Evolutionary conservation across 2,888 invertebrate species (phyloP).

Genomic region (Hirtodrosophila alboralis): DNA sequence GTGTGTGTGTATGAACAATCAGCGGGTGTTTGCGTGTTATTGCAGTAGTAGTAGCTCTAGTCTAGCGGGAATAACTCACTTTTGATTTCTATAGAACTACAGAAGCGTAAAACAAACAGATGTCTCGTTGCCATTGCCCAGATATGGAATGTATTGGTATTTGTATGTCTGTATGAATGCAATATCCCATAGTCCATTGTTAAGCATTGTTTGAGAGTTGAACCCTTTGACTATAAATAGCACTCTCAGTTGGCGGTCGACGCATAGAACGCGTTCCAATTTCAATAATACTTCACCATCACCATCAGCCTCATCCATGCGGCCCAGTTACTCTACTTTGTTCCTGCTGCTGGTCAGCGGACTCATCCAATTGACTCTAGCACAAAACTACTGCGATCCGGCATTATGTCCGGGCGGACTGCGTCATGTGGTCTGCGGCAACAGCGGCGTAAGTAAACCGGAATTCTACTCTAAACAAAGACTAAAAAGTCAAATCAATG

Average conservation of each 20-base stretch:
- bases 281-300: background rate
- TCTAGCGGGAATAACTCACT: conserved; percentile 27
- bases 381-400: conserved; percentile 62
- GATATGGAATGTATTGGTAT: background rate
- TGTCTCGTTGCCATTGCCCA: conserved; percentile 16
- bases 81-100: conserved; percentile 30
- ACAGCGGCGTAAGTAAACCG: conserved; percentile 56
- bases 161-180: too few relatives aligned
- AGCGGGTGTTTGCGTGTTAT: background rate
- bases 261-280: background rate
- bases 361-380: conserved; percentile 1
- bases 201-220: conserved; percentile 4
- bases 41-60: too few relatives aligned
- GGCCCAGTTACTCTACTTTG: background rate
- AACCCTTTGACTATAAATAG: conserved; percentile 17
- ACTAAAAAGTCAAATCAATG: too few relatives aligned
- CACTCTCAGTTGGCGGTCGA: background rate
- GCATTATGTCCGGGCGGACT: conserved; percentile 45
- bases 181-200: too few relatives aligned
- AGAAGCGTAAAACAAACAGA: conserved; percentile 29
- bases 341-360: background rate
- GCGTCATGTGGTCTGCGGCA: conserved; percentile 58
- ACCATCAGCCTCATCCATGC: background rate
- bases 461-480: background rate
- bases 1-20: conserved; percentile 22